phyloP scores from a whole-genome alignment of 2,797 vertebrate genomes.

The Amphiprion clarkii region DNA sequence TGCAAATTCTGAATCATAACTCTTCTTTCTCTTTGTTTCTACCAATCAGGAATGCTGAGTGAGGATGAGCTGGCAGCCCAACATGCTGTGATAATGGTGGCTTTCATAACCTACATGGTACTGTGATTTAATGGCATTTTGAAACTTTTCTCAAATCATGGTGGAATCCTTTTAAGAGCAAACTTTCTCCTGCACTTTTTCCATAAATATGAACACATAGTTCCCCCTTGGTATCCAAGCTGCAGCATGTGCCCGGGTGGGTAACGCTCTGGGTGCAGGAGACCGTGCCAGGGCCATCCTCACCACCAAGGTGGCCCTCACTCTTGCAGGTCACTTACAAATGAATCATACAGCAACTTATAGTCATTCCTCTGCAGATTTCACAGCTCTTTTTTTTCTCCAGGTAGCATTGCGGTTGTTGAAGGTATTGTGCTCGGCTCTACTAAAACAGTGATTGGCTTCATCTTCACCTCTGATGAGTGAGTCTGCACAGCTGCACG shows the following conservation, averaged over 20 bases:
- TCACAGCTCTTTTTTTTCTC: conserved; percentile 12
- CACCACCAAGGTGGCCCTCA: conserved; percentile 85
- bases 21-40: neutral
- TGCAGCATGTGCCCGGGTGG: conserved; percentile 90
- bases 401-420: conserved; percentile 76
- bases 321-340: conserved; percentile 79
- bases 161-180: neutral
- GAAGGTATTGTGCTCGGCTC: conserved; percentile 78
- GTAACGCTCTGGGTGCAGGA: conserved; percentile 92
- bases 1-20: neutral
- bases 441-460: conserved; percentile 85
- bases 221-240: conserved; percentile 90
- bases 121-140: neutral
- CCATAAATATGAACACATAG: conserved; percentile 69
- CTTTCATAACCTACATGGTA: conserved; percentile 70
- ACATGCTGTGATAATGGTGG: conserved; percentile 87
- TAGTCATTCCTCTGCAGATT: neutral
- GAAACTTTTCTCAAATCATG: neutral
- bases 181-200: conserved; percentile 2
- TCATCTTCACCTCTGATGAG: conserved; percentile 90
- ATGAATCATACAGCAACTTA: neutral
- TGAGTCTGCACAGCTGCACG: conserved; percentile 75
- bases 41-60: conserved; percentile 85
- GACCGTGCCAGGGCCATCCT: conserved; percentile 87
- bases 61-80: conserved; percentile 91